A percentile compares a stretch with the other conserved stretches of the same genome.
phyloP scores from a whole-genome alignment of 2,888 invertebrate genomes.

The Erebia ligea region DNA sequence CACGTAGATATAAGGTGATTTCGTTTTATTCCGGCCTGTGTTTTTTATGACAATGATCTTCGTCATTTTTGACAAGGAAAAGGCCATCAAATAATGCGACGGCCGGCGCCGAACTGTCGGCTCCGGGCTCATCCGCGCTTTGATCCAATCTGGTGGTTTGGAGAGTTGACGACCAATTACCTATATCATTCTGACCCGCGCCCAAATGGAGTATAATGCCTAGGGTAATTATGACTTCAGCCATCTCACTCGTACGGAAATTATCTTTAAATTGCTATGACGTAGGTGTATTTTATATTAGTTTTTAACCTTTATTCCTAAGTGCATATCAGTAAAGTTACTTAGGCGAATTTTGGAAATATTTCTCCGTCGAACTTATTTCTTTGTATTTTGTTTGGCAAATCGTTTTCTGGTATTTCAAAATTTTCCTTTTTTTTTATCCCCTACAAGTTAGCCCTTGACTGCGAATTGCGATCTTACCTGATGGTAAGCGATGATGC shows the following conservation, averaged over 20 bases:
- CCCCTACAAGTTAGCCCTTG: too few relatives aligned
- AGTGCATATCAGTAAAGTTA: too few relatives aligned
- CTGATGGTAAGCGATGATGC: too few relatives aligned
- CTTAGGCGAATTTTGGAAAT: too few relatives aligned
- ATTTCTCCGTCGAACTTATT: too few relatives aligned
- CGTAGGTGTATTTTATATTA: slow-evolving; percentile 51
- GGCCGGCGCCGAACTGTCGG: slow-evolving; percentile 75
- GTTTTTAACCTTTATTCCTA: slow-evolving; percentile 43
- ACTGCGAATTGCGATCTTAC: too few relatives aligned
- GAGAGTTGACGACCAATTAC: slow-evolving; percentile 80
- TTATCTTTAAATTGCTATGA: slow-evolving; percentile 64
- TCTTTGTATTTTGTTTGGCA: too few relatives aligned
- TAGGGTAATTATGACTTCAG: slow-evolving; percentile 80
- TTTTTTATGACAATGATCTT: slow-evolving; percentile 80
- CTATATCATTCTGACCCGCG: slow-evolving; percentile 73
- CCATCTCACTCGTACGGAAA: slow-evolving; percentile 47
- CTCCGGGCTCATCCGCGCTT: slow-evolving; percentile 67
- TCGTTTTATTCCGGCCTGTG: slow-evolving; percentile 69
- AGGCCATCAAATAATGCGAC: slow-evolving; percentile 81
- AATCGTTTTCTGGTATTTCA: too few relatives aligned
- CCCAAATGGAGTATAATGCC: slow-evolving; percentile 82
- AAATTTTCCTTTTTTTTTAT: too few relatives aligned
- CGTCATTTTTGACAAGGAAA: slow-evolving; percentile 83
- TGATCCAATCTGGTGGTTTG: slow-evolving; percentile 71
- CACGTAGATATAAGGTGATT: slow-evolving; percentile 66